Conservation (phyloP, 2,797 vertebrate genomes). For the Mormyrus hasselquistii region DNA sequence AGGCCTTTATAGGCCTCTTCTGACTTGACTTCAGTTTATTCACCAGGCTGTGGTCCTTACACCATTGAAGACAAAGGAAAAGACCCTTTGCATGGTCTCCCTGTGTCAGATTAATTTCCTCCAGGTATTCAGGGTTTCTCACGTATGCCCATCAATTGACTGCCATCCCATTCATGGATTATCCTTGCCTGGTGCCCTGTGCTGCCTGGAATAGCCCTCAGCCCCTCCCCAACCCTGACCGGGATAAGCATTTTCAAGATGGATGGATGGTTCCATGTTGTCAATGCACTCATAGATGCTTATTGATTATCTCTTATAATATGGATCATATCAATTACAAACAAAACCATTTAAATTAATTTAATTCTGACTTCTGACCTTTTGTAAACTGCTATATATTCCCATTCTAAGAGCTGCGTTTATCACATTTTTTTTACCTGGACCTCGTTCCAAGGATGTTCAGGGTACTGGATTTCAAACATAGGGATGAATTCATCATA, state of each 20-base stretch:
- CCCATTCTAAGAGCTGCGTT: background rate
- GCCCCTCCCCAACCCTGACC: background rate
- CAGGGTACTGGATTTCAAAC: slow-evolving; percentile 85
- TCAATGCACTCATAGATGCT: background rate
- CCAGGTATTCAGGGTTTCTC: background rate
- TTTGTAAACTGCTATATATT: background rate
- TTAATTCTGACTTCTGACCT: background rate
- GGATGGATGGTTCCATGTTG: background rate
- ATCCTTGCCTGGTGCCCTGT: background rate
- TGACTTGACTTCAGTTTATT: background rate
- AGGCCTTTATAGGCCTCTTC: background rate
- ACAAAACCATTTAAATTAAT: background rate
- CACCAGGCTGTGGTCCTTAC: background rate
- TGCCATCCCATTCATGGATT: background rate
- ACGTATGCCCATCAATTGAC: background rate
- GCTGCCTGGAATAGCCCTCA: background rate
- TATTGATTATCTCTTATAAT: background rate
- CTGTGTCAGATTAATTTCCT: background rate
- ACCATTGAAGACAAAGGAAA: background rate
- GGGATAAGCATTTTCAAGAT: background rate
- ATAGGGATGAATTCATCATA: slow-evolving; percentile 85
- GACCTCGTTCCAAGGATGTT: slow-evolving; percentile 71
- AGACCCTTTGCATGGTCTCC: background rate
- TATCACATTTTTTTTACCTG: slow-evolving; percentile 60
- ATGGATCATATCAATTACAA: background rate